These are phyloP conservation scores for Nothobranchius furzeri DNA, from an alignment of 2,113 vertebrate species.

Conservation along the genomic window DNA sequence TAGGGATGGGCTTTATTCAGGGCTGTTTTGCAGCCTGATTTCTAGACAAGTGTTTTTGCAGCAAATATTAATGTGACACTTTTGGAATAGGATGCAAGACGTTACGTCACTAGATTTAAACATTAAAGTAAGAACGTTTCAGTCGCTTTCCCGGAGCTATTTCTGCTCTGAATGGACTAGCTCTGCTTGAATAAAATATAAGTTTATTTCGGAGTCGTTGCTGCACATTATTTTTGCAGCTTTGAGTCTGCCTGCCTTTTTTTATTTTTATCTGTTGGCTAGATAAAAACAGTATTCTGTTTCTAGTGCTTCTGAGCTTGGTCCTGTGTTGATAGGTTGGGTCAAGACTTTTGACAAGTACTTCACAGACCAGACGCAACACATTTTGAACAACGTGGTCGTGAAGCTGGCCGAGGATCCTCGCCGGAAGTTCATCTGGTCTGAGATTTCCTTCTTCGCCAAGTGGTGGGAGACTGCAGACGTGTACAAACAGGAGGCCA, in stretches of 20 bases:
- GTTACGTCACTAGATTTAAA: conserved; percentile 8
- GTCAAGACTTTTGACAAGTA: conserved; percentile 99
- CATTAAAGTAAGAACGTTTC: conserved; percentile 20
- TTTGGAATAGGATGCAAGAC: conserved; percentile 1
- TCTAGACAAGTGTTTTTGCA: not conserved
- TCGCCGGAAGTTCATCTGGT: conserved; percentile 95
- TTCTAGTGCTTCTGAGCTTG: conserved; percentile 1
- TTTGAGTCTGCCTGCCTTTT: not conserved
- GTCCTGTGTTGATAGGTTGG: conserved; percentile 84
- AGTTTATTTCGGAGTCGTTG: conserved; percentile 56
- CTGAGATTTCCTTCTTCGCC: conserved; percentile 93
- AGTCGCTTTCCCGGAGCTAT: conserved; percentile 32
- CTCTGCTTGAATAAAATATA: conserved; percentile 62
- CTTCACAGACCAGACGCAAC: conserved; percentile 94
- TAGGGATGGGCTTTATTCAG: conserved; percentile 7
- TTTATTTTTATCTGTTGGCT: conserved; percentile 3
- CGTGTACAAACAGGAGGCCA: conserved; percentile 85
- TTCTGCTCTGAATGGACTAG: conserved; percentile 34
- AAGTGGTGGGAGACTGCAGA: conserved; percentile 98
- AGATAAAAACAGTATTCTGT: not conserved
- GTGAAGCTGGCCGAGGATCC: conserved; percentile 94
- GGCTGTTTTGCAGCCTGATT: not conserved
- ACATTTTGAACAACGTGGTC: conserved; percentile 98
- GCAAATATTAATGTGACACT: not conserved
- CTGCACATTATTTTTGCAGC: conserved; percentile 6